Conservation (phyloP, 2,113 vertebrate genomes). For the Oenanthe melanoleuca region DNA sequence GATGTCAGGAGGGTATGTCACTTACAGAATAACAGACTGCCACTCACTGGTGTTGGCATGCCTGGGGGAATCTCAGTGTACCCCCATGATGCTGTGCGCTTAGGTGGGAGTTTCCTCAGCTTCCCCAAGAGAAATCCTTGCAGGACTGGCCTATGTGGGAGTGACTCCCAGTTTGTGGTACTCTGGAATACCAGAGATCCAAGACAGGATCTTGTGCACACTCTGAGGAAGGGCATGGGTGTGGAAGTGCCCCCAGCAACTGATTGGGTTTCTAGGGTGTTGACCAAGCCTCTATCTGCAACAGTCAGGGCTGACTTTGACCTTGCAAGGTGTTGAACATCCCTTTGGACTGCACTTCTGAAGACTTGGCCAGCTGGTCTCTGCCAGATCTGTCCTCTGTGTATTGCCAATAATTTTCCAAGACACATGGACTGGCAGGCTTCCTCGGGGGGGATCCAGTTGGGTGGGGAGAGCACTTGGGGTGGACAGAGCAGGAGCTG, state of each 20-base stretch:
- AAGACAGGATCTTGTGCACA: background rate
- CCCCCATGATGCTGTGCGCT: background rate
- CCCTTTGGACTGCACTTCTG: background rate
- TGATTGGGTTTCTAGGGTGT: background rate
- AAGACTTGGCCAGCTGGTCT: background rate
- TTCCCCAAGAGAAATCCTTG: background rate
- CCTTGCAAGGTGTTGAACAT: background rate
- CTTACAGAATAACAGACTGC: background rate
- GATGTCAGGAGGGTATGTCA: background rate
- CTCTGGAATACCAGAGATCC: background rate
- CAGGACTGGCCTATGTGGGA: background rate
- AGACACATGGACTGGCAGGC: rapidly evolving
- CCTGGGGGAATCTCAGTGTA: background rate
- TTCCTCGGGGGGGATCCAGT: rapidly evolving
- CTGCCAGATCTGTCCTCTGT: background rate
- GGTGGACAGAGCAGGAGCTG: background rate
- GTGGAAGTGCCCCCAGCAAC: background rate
- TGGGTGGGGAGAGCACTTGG: rapidly evolving
- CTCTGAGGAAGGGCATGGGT: background rate
- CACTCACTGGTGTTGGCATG: background rate
- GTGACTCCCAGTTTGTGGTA: background rate
- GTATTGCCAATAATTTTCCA: background rate
- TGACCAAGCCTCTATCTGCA: background rate
- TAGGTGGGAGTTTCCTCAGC: background rate
- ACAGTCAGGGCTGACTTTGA: background rate